These are phyloP conservation scores for Tetragonula carbonaria DNA, from an alignment of 2,888 invertebrate species.

Conservation along the genomic window DNA sequence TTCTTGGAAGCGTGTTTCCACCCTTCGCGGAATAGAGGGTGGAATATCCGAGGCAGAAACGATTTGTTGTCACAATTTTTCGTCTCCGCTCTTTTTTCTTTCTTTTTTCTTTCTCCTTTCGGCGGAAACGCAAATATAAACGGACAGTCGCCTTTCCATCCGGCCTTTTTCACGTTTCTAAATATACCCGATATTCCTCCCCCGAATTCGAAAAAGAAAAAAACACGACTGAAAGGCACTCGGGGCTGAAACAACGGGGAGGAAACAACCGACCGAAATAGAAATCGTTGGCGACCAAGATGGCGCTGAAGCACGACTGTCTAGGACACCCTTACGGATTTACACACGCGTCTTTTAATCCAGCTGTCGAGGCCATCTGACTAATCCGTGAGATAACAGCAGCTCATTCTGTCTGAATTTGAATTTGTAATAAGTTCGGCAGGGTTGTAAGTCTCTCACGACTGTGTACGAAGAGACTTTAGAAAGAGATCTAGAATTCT, in stretches of 20 bases:
- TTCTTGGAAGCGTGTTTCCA: neutral
- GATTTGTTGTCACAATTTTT: neutral
- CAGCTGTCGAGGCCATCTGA: neutral
- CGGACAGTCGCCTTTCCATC: constrained; percentile 59
- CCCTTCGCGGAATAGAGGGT: neutral
- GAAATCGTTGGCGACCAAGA: neutral
- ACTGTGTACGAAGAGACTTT: neutral
- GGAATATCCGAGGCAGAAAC: neutral
- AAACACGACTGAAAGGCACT: too few relatives aligned
- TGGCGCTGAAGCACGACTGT: neutral
- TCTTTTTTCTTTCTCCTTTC: neutral
- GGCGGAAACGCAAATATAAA: constrained; percentile 54
- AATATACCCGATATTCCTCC: constrained; percentile 25
- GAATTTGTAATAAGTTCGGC: too few relatives aligned
- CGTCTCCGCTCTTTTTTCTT: neutral
- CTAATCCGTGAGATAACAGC: neutral
- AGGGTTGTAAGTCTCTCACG: neutral
- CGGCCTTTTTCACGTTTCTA: constrained; percentile 53
- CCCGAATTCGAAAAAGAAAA: neutral
- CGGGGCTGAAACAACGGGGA: neutral
- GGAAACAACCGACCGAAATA: constrained; percentile 28
- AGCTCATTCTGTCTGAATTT: too few relatives aligned
- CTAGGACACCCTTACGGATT: constrained; percentile 20
- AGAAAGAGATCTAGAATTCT: neutral
- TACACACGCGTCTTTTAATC: constrained; percentile 20